phyloP scores from a whole-genome alignment of 2,888 invertebrate species.

The Coleophora deauratella region DNA sequence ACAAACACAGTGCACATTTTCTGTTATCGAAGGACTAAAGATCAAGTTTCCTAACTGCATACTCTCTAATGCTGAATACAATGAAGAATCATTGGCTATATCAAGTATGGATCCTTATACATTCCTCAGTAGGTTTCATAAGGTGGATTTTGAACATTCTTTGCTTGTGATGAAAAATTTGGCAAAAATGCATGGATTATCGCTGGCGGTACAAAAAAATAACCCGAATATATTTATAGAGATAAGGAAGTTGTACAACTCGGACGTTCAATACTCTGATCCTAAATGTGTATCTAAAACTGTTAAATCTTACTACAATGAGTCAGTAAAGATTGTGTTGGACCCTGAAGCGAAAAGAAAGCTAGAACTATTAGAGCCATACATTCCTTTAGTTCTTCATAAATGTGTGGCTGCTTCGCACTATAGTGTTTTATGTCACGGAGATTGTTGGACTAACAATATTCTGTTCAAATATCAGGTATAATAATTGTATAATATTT shows the following conservation, averaged over 20 bases:
- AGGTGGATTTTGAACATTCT: slow-evolving; percentile 34
- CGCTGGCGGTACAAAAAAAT: slow-evolving; percentile 35
- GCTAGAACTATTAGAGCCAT: slow-evolving; percentile 29
- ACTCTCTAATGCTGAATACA: slow-evolving; percentile 30
- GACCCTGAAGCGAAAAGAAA: slow-evolving; percentile 30
- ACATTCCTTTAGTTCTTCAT: slow-evolving; percentile 34
- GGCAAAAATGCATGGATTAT: slow-evolving; percentile 49
- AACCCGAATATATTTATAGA: slow-evolving; percentile 31
- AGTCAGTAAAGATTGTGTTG: slow-evolving; percentile 38
- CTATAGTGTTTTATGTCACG: slow-evolving; percentile 46
- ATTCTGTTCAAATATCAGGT: slow-evolving; percentile 43
- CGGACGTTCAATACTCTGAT: slow-evolving; percentile 44
- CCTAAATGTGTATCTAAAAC: slow-evolving; percentile 30
- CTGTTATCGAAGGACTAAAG: slow-evolving; percentile 45
- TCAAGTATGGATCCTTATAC: slow-evolving; percentile 4
- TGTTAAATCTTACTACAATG: slow-evolving; percentile 37
- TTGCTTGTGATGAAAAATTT: slow-evolving; percentile 42
- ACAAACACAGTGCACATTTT: slow-evolving; percentile 34
- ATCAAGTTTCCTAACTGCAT: slow-evolving; percentile 49
- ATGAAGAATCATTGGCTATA: slow-evolving; percentile 40
- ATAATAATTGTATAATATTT: too few relatives aligned
- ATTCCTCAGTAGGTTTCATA: slow-evolving; percentile 32
- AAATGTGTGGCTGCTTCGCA: slow-evolving; percentile 32
- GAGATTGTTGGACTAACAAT: slow-evolving; percentile 57
- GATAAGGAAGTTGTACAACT: slow-evolving; percentile 29